phyloP scores from a whole-genome alignment of 2,113 vertebrate species.

The Arenaria interpres region DNA sequence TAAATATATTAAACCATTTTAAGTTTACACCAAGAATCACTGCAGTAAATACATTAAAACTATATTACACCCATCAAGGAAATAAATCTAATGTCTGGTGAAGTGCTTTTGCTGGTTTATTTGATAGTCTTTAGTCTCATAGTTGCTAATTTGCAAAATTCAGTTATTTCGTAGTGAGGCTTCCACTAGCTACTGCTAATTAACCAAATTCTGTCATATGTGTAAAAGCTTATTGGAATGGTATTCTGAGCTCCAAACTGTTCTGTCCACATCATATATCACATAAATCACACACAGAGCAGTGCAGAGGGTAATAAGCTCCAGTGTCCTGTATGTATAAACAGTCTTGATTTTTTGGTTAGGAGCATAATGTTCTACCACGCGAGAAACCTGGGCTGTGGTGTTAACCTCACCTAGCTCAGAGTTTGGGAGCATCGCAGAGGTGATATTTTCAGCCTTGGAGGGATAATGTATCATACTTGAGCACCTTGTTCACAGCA shows the following conservation, averaged over 20 bases:
- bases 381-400: background rate
- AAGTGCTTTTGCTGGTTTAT: background rate
- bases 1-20: background rate
- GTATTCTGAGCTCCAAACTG: background rate
- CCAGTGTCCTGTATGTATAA: background rate
- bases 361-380: background rate
- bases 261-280: background rate
- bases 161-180: background rate
- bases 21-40: background rate
- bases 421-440: conserved; percentile 5
- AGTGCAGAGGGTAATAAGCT: background rate
- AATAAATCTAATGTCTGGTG: background rate
- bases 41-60: background rate
- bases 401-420: conserved; percentile 48
- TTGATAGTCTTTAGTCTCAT: background rate
- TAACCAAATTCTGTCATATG: background rate
- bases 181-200: background rate
- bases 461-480: conserved; percentile 61
- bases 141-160: background rate
- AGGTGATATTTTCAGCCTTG: conserved; percentile 59
- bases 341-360: conserved; percentile 8
- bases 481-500: conserved; percentile 68
- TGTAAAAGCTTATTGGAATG: background rate
- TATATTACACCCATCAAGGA: background rate
- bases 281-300: background rate